These are phyloP conservation scores for Kryptolebias ocellatus DNA, from an alignment of 2,797 vertebrate species.

Conservation along the genomic window DNA sequence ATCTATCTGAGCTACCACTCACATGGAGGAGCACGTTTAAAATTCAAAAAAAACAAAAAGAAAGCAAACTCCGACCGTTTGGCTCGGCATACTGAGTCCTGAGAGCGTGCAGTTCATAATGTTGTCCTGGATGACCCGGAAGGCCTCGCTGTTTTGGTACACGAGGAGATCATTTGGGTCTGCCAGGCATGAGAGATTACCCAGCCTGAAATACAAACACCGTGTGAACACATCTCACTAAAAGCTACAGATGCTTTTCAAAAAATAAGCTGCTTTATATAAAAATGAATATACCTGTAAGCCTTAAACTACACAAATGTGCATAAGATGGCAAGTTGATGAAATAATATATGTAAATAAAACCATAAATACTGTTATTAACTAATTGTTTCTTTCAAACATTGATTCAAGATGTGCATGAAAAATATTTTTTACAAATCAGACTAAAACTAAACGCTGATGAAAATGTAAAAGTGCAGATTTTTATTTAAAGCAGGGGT, in stretches of 20 bases:
- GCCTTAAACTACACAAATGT: too few relatives aligned
- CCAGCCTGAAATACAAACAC: conserved; percentile 68
- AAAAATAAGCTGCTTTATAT: background rate
- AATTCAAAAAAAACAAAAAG: conserved; percentile 4
- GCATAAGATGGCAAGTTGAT: too few relatives aligned
- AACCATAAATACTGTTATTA: too few relatives aligned
- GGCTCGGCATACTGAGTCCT: conserved; percentile 70
- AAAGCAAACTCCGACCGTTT: conserved; percentile 65
- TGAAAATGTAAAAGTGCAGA: background rate
- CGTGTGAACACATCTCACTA: background rate
- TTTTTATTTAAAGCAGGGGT: background rate
- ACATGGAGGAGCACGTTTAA: background rate
- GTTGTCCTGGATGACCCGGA: conserved; percentile 72
- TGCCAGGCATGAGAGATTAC: conserved; percentile 75
- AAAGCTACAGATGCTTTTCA: background rate
- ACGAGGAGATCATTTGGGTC: conserved; percentile 69
- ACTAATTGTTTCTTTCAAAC: too few relatives aligned
- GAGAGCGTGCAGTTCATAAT: conserved; percentile 69
- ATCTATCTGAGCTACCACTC: background rate
- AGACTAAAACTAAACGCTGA: background rate
- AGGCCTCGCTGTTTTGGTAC: conserved; percentile 67
- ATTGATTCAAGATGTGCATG: background rate
- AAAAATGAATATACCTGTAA: background rate
- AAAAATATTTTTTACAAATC: background rate
- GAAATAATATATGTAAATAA: too few relatives aligned